Base-by-base conservation (phyloP, 2,888 invertebrate genomes). In the Epirrhoe alternata region DNA sequence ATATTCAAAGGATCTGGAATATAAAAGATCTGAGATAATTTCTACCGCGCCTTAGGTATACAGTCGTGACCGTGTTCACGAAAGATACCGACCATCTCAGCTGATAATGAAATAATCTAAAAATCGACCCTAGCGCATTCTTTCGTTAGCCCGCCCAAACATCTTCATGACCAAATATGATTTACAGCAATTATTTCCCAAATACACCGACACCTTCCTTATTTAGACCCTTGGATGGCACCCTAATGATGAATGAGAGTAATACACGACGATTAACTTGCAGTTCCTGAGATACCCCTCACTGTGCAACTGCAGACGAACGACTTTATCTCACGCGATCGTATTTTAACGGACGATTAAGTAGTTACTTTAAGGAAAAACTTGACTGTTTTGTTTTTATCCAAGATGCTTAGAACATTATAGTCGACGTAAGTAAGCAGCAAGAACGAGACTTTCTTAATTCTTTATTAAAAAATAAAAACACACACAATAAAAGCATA, bases 261-360 rank as follows among this genome's bases (percentile, higher is more conserved):
- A 84, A 86, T 86, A 83, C 82, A 83, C 72, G 77, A 79, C 83
- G 85, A 90, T 91, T 90, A 90, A 89, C 89, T 90, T 90, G 90
- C 89, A 89, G 79, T 86, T 86, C 82, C 79, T 77, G 78, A 74
- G 79, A 80, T 78, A 79, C 82, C 84, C 85, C 82, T 74, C 30
- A 66, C 76, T 79, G 85, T 80, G 86, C 86, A 88, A 85, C 85
- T 88, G 86, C 87, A 86, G 74, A 86, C 75, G 77, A 84, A 91
- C 87, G 82, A 83, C 69, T 61, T 60, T 74, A 72, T 80, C 80
- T 71, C 92, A 92, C 91, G 92, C 92, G 88, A 92, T 77, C 85
- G 83, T 88, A 84, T 77, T 76, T 90, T 75, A 80, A 7, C 47
- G 61, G 68, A 73, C 82, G 79, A 88, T 90, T 86, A 84, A 89